Percentiles rank a stretch among this genome's conserved stretches.
These are phyloP conservation scores for Nemopilema nomurai DNA, from an alignment of 30 jellyfish, hydroid and myxozoan genomes.

Conservation along the genomic window DNA sequence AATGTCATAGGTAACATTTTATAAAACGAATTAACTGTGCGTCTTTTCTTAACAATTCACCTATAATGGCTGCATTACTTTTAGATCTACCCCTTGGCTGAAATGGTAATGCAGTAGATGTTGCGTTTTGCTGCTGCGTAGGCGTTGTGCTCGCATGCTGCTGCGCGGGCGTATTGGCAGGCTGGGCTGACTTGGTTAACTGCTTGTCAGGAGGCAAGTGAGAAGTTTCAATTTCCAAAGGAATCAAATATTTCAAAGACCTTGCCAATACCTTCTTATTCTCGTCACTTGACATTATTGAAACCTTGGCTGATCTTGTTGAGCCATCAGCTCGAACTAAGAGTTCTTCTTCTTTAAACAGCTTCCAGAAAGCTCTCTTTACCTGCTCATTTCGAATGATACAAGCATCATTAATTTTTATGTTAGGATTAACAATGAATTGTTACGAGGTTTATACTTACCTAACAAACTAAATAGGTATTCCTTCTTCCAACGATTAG, in stretches of 20 bases:
- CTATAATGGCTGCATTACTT: not conserved
- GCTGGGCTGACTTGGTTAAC: not conserved
- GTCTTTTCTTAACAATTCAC: not conserved
- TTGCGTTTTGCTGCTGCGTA: not conserved
- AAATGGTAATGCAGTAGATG: not conserved
- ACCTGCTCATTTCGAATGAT: not conserved
- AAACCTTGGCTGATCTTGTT: conserved; percentile 13
- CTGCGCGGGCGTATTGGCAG: not conserved
- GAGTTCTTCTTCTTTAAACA: not conserved
- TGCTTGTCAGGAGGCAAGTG: not conserved
- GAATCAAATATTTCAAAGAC: conserved; percentile 19
- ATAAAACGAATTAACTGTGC: no score
- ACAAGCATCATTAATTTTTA: conserved; percentile 8
- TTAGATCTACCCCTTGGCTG: not conserved
- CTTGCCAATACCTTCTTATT: conserved; percentile 10
- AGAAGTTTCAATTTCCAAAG: conserved; percentile 21
- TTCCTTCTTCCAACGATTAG: conserved; percentile 39
- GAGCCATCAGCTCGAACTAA: conserved; percentile 9
- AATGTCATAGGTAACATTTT: no score
- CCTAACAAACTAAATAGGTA: not conserved
- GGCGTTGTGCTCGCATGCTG: not conserved
- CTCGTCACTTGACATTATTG: conserved; percentile 4
- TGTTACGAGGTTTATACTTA: not conserved
- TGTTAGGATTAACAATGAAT: not conserved
- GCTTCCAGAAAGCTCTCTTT: conserved; percentile 11